Conservation (phyloP, 2,113 vertebrate species). For the Otus sunia region DNA sequence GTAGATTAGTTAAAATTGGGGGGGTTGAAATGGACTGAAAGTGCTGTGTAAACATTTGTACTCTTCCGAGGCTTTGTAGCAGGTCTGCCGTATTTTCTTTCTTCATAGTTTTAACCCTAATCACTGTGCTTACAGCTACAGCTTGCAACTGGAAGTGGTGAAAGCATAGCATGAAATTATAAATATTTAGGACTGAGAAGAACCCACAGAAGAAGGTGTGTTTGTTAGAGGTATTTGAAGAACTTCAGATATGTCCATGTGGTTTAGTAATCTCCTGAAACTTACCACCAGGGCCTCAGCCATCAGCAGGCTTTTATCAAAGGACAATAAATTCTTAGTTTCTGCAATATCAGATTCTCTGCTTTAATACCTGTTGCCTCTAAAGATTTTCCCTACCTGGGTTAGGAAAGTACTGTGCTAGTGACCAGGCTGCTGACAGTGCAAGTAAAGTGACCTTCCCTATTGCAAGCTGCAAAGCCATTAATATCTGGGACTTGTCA, state of each 20-base stretch:
- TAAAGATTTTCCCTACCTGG: neutral
- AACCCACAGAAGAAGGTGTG: neutral
- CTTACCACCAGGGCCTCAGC: neutral
- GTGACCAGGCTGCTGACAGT: neutral
- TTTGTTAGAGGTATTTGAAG: conserved; percentile 35
- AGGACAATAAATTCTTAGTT: neutral
- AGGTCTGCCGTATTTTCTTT: neutral
- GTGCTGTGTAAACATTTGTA: neutral
- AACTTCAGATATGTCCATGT: conserved; percentile 20
- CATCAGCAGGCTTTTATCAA: neutral
- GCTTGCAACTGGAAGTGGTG: neutral
- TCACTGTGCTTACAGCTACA: neutral
- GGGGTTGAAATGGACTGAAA: neutral
- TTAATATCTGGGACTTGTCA: neutral
- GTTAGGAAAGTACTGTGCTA: neutral
- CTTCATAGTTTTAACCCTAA: neutral
- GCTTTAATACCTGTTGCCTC: neutral
- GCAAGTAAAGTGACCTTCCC: neutral
- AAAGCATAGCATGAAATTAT: neutral
- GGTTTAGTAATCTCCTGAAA: neutral
- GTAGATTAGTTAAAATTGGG: neutral
- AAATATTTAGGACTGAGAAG: conserved; percentile 28
- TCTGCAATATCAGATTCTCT: neutral
- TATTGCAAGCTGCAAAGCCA: neutral
- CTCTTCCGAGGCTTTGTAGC: neutral